Percentiles rank a stretch among this genome's conserved stretches.
These are phyloP conservation scores for Epizoanthus fatuus DNA, from an alignment of 92 coral and sea anemone species.

Conservation along the genomic window DNA sequence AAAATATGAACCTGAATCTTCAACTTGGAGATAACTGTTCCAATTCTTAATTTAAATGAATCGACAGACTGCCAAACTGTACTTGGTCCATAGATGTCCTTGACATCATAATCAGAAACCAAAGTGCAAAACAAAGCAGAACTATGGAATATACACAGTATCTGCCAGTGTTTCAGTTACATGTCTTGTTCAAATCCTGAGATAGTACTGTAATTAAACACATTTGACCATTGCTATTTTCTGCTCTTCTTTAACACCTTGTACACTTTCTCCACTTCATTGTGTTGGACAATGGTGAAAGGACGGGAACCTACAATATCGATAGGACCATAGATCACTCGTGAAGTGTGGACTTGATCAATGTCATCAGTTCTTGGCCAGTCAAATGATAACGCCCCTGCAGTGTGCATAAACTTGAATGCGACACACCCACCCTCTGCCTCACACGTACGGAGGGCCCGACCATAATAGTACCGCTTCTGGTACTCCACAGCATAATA, in stretches of 20 bases:
- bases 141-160: too few species aligned
- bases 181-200: too few species aligned
- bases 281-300: too few species aligned
- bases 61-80: slow-evolving; percentile 3
- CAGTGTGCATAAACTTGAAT: slow-evolving; percentile 25
- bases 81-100: slow-evolving; percentile 7
- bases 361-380: slow-evolving; percentile 59
- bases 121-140: slow-evolving; percentile 19
- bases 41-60: not conserved
- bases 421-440: slow-evolving; percentile 5
- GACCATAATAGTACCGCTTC: slow-evolving; percentile 33
- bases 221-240: too few species aligned
- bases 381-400: slow-evolving; percentile 46
- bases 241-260: too few species aligned
- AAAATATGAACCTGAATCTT: slow-evolving; percentile 34
- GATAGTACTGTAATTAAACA: too few species aligned
- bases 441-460: slow-evolving; percentile 22
- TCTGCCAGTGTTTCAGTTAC: too few species aligned
- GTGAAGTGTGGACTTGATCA: slow-evolving; percentile 42
- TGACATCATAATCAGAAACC: slow-evolving; percentile 34
- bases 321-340: not conserved
- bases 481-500: slow-evolving; percentile 48
- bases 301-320: too few species aligned
- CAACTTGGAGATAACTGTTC: slow-evolving; percentile 41
- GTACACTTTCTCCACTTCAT: too few species aligned